Percentiles rank a stretch among this genome's conserved stretches.
These are phyloP conservation scores for Chroicocephalus ridibundus DNA, from an alignment of 2,113 vertebrate species.

Conservation along the genomic window DNA sequence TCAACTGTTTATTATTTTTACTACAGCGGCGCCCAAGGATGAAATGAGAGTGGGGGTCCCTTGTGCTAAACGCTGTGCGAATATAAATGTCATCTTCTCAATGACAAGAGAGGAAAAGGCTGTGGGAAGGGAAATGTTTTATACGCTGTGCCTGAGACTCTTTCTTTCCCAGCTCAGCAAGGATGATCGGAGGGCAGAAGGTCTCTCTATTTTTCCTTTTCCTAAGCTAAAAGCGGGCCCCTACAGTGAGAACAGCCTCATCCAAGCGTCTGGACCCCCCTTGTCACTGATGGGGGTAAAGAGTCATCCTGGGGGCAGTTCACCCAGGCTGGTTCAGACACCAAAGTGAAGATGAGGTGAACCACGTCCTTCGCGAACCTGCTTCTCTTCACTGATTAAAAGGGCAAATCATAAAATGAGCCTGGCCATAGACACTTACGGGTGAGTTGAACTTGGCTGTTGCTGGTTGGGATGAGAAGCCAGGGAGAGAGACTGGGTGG, in stretches of 20 bases:
- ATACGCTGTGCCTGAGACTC: not conserved
- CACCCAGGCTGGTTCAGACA: not conserved
- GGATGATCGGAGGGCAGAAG: not conserved
- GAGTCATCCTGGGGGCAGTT: not conserved
- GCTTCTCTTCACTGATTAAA: not conserved
- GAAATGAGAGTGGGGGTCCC: not conserved
- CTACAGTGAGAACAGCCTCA: not conserved
- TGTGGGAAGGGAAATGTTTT: slow-evolving; percentile 46
- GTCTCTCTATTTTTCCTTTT: not conserved
- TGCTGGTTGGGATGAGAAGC: not conserved
- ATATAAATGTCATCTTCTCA: slow-evolving; percentile 13
- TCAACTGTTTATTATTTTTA: slow-evolving; percentile 31
- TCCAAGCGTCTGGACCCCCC: not conserved
- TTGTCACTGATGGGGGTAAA: not conserved
- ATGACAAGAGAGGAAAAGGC: not conserved
- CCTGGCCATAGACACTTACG: not conserved
- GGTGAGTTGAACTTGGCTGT: not conserved
- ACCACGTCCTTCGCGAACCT: not conserved
- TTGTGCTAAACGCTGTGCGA: not conserved
- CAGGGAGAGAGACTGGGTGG: not conserved
- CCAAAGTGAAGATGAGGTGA: not conserved
- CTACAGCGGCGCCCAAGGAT: not conserved
- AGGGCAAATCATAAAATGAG: not conserved
- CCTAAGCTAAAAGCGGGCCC: not conserved
- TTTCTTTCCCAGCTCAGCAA: slow-evolving; percentile 25